Percentiles rank a stretch among this genome's conserved stretches.
These are phyloP conservation scores for Cryptoblepharus egeriae DNA, from an alignment of 2,797 vertebrate genomes.

Conservation along the genomic window DNA sequence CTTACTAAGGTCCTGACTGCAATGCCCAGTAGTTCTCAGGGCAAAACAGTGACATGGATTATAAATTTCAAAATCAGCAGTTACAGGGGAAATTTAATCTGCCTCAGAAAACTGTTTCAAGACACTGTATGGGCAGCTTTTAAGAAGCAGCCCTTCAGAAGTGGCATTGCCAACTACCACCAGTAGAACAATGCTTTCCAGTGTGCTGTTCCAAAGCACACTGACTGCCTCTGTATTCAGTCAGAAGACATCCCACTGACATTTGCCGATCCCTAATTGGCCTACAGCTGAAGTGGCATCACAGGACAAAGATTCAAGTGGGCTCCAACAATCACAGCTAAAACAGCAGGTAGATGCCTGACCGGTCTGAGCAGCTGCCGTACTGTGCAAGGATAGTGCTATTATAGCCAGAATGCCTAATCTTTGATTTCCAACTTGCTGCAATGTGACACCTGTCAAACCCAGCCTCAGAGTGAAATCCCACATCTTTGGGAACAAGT, in stretches of 20 bases:
- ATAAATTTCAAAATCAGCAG: background rate
- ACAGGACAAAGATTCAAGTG: background rate
- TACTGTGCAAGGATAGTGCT: background rate
- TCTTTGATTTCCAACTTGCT: no score
- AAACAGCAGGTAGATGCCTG: background rate
- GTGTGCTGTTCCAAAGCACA: background rate
- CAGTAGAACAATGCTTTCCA: background rate
- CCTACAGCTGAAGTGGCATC: background rate
- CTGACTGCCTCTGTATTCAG: background rate
- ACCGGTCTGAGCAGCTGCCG: fast-evolving
- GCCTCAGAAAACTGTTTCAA: background rate
- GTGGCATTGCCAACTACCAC: background rate
- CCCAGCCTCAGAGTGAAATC: no score
- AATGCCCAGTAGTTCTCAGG: background rate
- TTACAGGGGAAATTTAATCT: background rate
- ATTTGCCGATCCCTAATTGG: background rate
- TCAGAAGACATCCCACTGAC: background rate
- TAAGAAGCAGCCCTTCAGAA: background rate
- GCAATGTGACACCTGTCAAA: no score
- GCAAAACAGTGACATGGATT: background rate
- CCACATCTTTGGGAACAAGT: no score
- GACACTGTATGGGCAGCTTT: background rate
- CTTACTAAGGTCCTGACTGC: no score
- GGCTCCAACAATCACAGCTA: no score
- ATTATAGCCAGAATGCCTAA: no score